Evolutionary conservation across 2,797 vertebrate genomes (phyloP), one percentile per base, ranked within the genome.

Genomic region (Momotus momota): DNA sequence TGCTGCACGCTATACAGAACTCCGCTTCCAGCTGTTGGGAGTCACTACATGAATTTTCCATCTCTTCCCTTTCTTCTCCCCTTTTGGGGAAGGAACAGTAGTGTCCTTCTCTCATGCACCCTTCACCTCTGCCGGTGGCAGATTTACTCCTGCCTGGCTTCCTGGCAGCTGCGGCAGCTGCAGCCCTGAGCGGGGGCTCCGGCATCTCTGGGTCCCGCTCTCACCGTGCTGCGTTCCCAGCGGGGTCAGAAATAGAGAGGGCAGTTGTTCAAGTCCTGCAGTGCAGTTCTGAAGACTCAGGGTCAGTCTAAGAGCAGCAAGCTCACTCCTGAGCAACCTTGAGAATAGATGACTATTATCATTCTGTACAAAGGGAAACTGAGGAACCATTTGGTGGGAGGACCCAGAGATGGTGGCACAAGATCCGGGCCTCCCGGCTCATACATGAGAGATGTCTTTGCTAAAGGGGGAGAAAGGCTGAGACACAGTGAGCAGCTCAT

Each of bases 131-230:
- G 18, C 49, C 41, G 55, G 35, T 88, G 92, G 52, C 95, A 96
- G 95, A 95, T 96, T 96, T 95, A 92, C 91, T 96, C 72, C 75
- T 78, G 52, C 62, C 25, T 60, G 80, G 74, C 92, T 87, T 96
- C 86, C 95, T 94, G 86, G 88, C 87, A 92, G 95, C 95, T 95
- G 95, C 87, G 69, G 92, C 92, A 94, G 91, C 91, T 94, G 92
- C 90, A 89, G 58, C 55, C 8, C n/a, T 58, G 61, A 83, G n/a
- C 6, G 2, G 60, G 54, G 25, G 5, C 21, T 41, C 51, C 1
- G 1, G 35, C 21, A 1, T 51, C 52, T 67, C 46, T 73, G 1
- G 4, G 51, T 70, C 43, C 72, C 0, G 0, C 20, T 77, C 52
- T 21, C 38, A 0, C 35, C 46, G 19, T 73, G 35, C 67, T 60